A percentile compares a stretch with the other conserved stretches of the same genome.
phyloP scores from a whole-genome alignment of 2,797 vertebrate species.

The Dallia pectoralis region DNA sequence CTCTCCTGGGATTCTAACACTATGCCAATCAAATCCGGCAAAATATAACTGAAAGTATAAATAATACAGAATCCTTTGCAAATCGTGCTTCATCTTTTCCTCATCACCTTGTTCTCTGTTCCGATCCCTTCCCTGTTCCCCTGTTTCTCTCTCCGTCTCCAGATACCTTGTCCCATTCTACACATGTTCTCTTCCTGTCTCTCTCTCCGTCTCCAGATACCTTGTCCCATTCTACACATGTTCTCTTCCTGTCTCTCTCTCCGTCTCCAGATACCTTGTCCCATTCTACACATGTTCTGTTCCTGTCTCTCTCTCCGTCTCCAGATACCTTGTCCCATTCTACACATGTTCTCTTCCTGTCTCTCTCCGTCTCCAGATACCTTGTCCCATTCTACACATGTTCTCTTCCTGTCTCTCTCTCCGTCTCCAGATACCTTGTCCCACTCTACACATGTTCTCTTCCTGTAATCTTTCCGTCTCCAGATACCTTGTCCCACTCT shows the following conservation, averaged over 20 bases:
- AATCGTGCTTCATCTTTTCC: constrained; percentile 54
- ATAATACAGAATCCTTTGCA: constrained; percentile 78
- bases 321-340: background rate
- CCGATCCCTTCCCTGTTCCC: constrained; percentile 20
- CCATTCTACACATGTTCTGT: background rate
- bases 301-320: constrained; percentile 13
- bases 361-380: constrained; percentile 17
- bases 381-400: no score
- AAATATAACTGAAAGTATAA: constrained; percentile 60
- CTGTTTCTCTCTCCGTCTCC: constrained; percentile 16
- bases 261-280: background rate
- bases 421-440: background rate
- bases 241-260: constrained; percentile 12
- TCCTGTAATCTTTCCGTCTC: constrained; percentile 20
- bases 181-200: background rate
- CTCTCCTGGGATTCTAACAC: constrained; percentile 58
- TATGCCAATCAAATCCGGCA: constrained; percentile 70
- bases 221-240: no score
- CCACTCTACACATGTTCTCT: background rate
- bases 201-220: background rate
- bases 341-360: background rate
- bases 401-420: constrained; percentile 12
- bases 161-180: no score
- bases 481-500: no score
- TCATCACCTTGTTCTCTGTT: constrained; percentile 63